Base-by-base conservation (phyloP, 30 jellyfish, hydroid and myxozoan genomes). In the Mastigias papua region DNA sequence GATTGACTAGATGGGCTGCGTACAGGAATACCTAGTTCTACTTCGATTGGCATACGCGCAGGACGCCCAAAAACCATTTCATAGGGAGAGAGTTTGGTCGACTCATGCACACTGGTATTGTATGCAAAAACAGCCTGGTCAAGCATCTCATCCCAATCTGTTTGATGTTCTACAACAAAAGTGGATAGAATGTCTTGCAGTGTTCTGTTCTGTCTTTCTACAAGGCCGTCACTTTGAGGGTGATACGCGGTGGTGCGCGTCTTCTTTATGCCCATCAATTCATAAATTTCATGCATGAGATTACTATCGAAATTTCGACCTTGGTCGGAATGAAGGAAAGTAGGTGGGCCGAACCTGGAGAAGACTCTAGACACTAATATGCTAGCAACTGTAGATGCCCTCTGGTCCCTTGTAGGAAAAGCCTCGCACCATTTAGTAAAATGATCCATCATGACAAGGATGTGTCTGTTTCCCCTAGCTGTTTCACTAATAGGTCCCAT, bases 361-460 rank as follows among this genome's bases (percentile, higher is more conserved):
- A 86, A 64, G 61, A 86, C 64, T 48, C 33, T 42, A 23, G 75
- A 80, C 75, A 86, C 96, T 13, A 86, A 82, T 19, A 67, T 42
- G 1, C 51, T 76, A 37, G 96, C 96, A 48, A 86, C 86, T 21
- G 92, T 86, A 25, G 72, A 23, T 15, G 96, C 86, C 35, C 76
- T 61, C 34, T 76, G 84, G 67, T 77, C 84, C 58, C 2, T 26
- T 29, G 74, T 61, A 57, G 91, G 86, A 50, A 50, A 86, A 25
- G 91, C 96, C 75, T 76, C 96, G 19, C 81, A 34, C 96, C 96
- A 86, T 66, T 77, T 86, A 63, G 96, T 86, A 51, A 86, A 86
- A 67, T 76, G 80, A 60, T 86, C 96, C 80, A 73, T 73, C 61
- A 77, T 58, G 19, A 86, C 96, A 16, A 64, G 90, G 64, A 86